phyloP scores from a whole-genome alignment of 2,797 vertebrate species.

The Lagocephalus sceleratus region DNA sequence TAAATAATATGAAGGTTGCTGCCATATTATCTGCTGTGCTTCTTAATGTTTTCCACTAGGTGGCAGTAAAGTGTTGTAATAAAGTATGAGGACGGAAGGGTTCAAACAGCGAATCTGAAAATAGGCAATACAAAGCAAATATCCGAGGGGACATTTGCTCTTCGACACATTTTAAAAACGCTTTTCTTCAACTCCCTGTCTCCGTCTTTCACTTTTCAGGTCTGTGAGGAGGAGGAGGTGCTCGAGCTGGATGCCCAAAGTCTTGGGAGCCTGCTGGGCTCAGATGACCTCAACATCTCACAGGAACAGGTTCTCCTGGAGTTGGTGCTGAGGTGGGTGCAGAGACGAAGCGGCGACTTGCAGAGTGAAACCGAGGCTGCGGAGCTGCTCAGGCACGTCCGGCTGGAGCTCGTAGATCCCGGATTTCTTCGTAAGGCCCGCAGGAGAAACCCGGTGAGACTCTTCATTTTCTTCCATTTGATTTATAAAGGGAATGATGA shows the following conservation, averaged over 20 bases:
- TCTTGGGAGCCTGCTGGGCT: conserved; percentile 79
- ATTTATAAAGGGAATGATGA: background rate
- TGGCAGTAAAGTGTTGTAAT: background rate
- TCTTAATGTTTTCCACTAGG: conserved; percentile 1
- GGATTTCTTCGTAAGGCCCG: conserved; percentile 81
- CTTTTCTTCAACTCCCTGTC: background rate
- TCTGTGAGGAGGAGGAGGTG: conserved; percentile 87
- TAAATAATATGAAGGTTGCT: background rate
- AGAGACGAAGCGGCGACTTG: conserved; percentile 61
- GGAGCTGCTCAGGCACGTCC: conserved; percentile 80
- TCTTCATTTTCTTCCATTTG: too few species aligned
- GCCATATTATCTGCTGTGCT: background rate
- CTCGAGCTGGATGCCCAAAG: conserved; percentile 82
- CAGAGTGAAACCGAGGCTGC: conserved; percentile 70
- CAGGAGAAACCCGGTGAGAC: conserved; percentile 80
- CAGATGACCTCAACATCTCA: conserved; percentile 87
- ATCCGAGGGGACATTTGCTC: background rate
- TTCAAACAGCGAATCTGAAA: too few species aligned
- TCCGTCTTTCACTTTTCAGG: conserved; percentile 38
- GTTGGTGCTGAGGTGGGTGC: conserved; percentile 85
- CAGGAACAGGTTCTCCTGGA: conserved; percentile 86
- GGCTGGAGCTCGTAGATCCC: conserved; percentile 82
- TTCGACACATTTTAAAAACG: background rate
- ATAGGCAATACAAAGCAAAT: too few species aligned
- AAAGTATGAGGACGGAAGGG: too few species aligned